Base-by-base conservation (phyloP, 1,140 invertebrate species). In the Leptoteleia sp. region DNA sequence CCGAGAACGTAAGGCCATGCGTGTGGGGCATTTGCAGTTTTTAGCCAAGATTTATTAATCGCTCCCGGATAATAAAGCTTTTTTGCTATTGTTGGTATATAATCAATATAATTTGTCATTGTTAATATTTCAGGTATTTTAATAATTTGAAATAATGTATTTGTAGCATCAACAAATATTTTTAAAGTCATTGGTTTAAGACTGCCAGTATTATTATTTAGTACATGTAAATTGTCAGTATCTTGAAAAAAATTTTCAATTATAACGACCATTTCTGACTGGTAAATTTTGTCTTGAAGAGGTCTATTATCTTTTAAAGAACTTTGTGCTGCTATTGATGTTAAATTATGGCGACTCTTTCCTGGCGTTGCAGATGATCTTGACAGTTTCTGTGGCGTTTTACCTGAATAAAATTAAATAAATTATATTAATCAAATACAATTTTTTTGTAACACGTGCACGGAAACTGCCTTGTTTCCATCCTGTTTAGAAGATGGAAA, bases 1-100 rank as follows among this genome's bases (percentile, higher is more conserved):
- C 89, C 91, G 0, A 92, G 79, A 38, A 91, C 91, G 38, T 91
- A 87, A 4, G 90, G 91, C 81, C 89, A 92, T 2, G 91, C 90
- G 81, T 92, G 91, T 70, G 89, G 86, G 0, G 91, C 89, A 82
- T 92, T 92, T 27, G 91, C 91, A 0, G 91, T 91, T 76, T 90
- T 91, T 54, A 92, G 82, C 91, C 91, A 92, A 0, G 92, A 91
- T 82, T 92, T 91, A 57, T 88, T 89, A 27, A 92, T 85, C 1
- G 85, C 65, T 31, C 90, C 91, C 7, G 91, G 91, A 85, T 92
- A 92, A 64, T 91, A 84, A 42, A 92, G 76, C 25, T 90, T 89
- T 54, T 91, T 91, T 0, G 88, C 86, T 47, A 90, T 77, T 70
- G 89, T 87, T 15, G 91, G 92, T n/a, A 92, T 16, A 55, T 87